Percentiles rank a stretch among this genome's conserved stretches.
Conservation (phyloP, 2,797 vertebrate genomes). For the Clarias platycephalus region DNA sequence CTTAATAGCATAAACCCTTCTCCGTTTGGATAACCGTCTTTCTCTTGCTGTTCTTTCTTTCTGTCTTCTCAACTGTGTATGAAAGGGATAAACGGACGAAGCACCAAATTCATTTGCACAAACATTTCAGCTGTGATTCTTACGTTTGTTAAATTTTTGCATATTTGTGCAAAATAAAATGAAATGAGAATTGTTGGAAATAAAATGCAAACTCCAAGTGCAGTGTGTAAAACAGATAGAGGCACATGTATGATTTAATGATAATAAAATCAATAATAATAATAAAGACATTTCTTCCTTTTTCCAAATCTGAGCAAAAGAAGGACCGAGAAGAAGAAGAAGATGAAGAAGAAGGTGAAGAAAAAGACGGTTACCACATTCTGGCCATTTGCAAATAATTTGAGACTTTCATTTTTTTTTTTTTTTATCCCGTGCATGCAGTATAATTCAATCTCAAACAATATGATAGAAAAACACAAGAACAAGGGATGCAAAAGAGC, state of each 20-base stretch:
- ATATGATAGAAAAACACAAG: constrained; percentile 72
- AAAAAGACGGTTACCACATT: constrained; percentile 67
- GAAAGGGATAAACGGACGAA: constrained; percentile 1
- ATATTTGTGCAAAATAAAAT: background rate
- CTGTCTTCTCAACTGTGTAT: constrained; percentile 22
- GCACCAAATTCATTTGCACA: constrained; percentile 16
- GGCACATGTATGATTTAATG: background rate
- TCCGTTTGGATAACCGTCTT: constrained; percentile 61
- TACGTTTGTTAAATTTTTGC: background rate
- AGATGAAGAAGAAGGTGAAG: background rate
- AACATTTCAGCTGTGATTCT: background rate
- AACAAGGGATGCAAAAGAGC: constrained; percentile 73
- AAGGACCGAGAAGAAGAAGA: constrained; percentile 13
- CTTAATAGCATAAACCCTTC: constrained; percentile 65
- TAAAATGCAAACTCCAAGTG: no score
- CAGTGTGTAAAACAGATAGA: background rate
- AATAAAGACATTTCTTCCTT: background rate
- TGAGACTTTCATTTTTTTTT: constrained; percentile 52
- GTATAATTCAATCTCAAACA: constrained; percentile 73
- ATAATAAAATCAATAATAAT: background rate
- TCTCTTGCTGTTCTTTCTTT: constrained; percentile 51
- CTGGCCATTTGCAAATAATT: constrained; percentile 59
- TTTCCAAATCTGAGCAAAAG: constrained; percentile 48
- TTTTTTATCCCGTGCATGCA: constrained; percentile 67
- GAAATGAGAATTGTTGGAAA: no score